phyloP scores from a whole-genome alignment of 2,113 vertebrate species.

The Cyrtonyx montezumae region DNA sequence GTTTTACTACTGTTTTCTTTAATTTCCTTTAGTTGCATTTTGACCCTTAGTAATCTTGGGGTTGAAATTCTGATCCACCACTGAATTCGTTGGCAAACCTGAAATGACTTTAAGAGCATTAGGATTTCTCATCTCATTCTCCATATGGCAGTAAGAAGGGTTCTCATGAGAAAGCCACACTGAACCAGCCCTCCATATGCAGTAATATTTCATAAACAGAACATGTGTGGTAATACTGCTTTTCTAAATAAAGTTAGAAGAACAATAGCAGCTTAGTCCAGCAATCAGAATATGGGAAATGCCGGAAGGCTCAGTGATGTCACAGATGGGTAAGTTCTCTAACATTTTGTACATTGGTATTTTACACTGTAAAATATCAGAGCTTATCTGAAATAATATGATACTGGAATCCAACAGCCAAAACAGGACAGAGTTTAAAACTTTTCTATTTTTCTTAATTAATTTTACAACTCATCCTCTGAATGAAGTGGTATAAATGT shows the following conservation, averaged over 20 bases:
- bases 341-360: neutral
- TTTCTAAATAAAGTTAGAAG: slow-evolving; percentile 1
- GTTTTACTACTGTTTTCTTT: slow-evolving; percentile 39
- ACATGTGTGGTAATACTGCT: neutral
- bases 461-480: neutral
- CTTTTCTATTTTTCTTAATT: neutral
- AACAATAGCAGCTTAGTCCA: neutral
- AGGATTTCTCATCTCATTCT: slow-evolving; percentile 27
- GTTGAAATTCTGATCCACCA: neutral
- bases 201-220: slow-evolving; percentile 6
- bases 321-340: neutral
- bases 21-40: slow-evolving; percentile 20
- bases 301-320: neutral
- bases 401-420: neutral
- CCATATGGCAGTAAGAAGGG: neutral
- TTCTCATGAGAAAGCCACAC: neutral
- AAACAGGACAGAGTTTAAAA: neutral
- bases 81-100: neutral
- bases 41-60: neutral
- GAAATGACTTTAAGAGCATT: slow-evolving; percentile 4
- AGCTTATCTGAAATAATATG: neutral
- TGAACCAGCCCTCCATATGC: neutral
- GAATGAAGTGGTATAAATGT: neutral
- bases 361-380: neutral
- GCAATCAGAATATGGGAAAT: neutral